Base-by-base conservation (phyloP, 2,113 vertebrate species). In the Notechis scutatus region DNA sequence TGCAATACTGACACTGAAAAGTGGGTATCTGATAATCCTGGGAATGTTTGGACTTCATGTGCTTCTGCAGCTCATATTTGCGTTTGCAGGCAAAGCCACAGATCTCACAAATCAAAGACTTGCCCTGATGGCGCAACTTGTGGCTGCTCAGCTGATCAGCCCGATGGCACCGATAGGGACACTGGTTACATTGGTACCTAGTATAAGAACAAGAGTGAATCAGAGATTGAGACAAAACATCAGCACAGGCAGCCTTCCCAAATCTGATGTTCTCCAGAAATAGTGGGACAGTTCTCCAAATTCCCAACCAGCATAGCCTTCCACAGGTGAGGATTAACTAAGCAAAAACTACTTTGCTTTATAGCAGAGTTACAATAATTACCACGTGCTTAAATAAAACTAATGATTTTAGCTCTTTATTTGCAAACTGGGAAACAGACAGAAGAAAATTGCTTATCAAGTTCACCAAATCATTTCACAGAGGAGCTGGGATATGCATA, bases 61-160 rank as follows among this genome's bases (percentile, higher is more conserved):
- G 99, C 92, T 98, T 99, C 95, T 98, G 98, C 39, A 99, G 98
- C 96, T 99, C 99, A 0, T 98, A 98, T 94, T 99, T 99, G 91
- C 99, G 98, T 95, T 99, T 99, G 98, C 99, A 99, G 50, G 98
- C 97, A 0, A 99, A 99, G 52, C 98, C 99, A 0, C 99, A 99
- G 94, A 99, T 98, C 95, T 99, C 99, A 0, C 99, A 99, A 97
- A 99, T 99, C 91, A 99, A 98, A 0, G 98, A 98, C 95, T 99
- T 99, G 88, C 98, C 98, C 95, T 99, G 99, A 96, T 99, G 99
- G 55, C 99, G 98, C 89, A 99, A 97, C 95, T 99, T 99, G 96
- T 99, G 99, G 97, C 99, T 99, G 94, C 98, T 99, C 23, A 99
- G 98, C 95, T 99, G 99, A 96, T 99, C 99, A 0, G 98, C 98